A percentile compares a stretch with the other conserved stretches of the same genome.
Evolutionary conservation across 2,888 invertebrate species (phyloP).

Genomic region (Eilema griseolum): DNA sequence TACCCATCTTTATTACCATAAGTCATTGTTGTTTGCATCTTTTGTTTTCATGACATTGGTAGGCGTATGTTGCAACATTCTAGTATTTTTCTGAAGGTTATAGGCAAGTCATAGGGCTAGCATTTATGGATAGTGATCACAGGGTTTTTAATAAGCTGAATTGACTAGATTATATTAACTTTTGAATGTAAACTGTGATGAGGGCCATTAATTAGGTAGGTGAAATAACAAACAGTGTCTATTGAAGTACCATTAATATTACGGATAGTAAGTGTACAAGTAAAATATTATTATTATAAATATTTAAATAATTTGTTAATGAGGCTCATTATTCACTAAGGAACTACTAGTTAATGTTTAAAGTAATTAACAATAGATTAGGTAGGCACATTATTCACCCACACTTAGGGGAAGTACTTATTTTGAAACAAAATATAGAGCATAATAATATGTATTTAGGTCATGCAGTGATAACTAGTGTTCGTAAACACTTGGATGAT

Average conservation of each 20-base stretch:
- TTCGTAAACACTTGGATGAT: neutral
- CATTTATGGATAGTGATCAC: neutral
- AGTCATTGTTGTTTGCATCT: constrained; percentile 9
- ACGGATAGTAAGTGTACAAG: neutral
- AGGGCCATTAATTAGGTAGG: too few species aligned
- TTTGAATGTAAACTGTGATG: too few species aligned
- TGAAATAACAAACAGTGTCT: too few species aligned
- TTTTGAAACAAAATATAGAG: neutral
- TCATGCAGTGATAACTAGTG: neutral
- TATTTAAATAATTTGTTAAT: neutral
- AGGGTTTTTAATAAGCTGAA: constrained; percentile 2
- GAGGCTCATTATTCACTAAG: neutral
- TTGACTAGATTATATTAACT: neutral
- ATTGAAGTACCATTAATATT: too few species aligned
- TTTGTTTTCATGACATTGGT: constrained; percentile 11
- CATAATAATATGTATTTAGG: neutral
- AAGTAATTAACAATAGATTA: neutral
- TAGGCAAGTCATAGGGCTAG: constrained; percentile 2
- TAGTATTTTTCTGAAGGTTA: constrained; percentile 3
- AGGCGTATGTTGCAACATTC: neutral
- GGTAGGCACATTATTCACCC: neutral
- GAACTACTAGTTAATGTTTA: neutral
- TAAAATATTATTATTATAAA: neutral
- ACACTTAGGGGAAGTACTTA: neutral
- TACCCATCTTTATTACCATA: neutral